phyloP scores from a whole-genome alignment of 1,140 invertebrate genomes.

The Drosophila auraria region DNA sequence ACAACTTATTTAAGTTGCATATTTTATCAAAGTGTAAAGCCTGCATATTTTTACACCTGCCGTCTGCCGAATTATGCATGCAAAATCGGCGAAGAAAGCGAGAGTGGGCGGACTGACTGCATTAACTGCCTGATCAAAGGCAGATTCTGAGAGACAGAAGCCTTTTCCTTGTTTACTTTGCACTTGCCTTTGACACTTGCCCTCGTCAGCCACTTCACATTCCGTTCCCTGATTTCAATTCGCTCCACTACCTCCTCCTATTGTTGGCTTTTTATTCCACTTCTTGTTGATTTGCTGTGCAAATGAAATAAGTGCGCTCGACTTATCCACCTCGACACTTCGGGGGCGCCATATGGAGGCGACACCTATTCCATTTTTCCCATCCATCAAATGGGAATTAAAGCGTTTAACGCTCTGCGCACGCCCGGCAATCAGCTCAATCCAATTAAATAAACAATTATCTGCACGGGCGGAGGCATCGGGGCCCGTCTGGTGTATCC shows the following conservation, averaged over 20 bases:
- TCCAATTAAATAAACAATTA: constrained; percentile 66
- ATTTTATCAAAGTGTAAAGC: constrained; percentile 75
- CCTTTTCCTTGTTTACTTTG: constrained; percentile 65
- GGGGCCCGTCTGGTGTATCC: constrained; percentile 17
- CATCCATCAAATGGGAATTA: constrained; percentile 25
- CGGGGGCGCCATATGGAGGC: background rate
- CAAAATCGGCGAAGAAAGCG: constrained; percentile 61
- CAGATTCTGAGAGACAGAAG: constrained; percentile 44
- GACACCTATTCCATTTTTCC: constrained; percentile 16
- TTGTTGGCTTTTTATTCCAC: constrained; percentile 41
- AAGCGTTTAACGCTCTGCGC: constrained; percentile 34
- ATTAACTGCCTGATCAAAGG: constrained; percentile 69
- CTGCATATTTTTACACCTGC: constrained; percentile 75
- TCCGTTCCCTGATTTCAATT: background rate
- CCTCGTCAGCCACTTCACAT: constrained; percentile 21
- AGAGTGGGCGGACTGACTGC: constrained; percentile 43
- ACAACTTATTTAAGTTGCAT: constrained; percentile 57
- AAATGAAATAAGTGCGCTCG: constrained; percentile 68
- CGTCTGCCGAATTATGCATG: constrained; percentile 70
- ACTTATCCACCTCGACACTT: constrained; percentile 24
- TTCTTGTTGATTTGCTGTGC: constrained; percentile 60
- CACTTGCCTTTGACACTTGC: constrained; percentile 55
- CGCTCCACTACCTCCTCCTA: constrained; percentile 4
- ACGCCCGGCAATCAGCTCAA: constrained; percentile 45
- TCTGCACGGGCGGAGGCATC: constrained; percentile 23